phyloP scores from a whole-genome alignment of 2,113 vertebrate species.

The Nannobrachium achirus region DNA sequence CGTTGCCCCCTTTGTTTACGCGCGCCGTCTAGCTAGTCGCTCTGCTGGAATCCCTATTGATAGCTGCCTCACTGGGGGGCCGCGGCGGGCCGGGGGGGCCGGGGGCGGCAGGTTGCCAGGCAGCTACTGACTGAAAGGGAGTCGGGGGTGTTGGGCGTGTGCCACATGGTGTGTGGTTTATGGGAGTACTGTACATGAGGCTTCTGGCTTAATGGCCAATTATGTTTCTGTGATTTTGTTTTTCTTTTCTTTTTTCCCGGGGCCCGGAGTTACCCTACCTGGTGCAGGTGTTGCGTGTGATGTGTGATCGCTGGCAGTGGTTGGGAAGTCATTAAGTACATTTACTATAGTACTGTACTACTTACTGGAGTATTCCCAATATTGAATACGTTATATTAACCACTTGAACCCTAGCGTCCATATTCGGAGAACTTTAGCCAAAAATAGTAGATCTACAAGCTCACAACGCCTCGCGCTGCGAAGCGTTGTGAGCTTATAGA shows the following conservation, averaged over 20 bases:
- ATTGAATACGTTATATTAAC: no score
- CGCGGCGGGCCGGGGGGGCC: slow-evolving; percentile 59
- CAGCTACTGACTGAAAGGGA: slow-evolving; percentile 10
- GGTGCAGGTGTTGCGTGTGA: neutral
- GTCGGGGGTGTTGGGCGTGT: slow-evolving; percentile 14
- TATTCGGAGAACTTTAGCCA: no score
- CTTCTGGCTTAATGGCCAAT: neutral
- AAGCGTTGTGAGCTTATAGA: no score
- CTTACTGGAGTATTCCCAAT: no score
- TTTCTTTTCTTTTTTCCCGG: no score
- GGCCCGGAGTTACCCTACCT: no score
- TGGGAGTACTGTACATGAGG: neutral
- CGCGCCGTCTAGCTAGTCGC: slow-evolving; percentile 67
- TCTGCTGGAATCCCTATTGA: slow-evolving; percentile 84
- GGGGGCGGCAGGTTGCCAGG: slow-evolving; percentile 47
- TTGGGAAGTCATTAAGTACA: no score
- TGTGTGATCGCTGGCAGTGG: no score
- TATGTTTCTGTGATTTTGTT: neutral
- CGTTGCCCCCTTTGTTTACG: slow-evolving; percentile 67
- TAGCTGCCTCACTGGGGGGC: slow-evolving; percentile 75
- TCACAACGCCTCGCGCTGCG: no score
- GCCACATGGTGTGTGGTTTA: slow-evolving; percentile 18
- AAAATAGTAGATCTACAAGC: no score
- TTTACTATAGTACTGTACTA: no score
- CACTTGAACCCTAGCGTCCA: no score